These are phyloP conservation scores for Ochropleura leucogaster DNA, from an alignment of 2,888 invertebrate species.

Conservation along the genomic window DNA sequence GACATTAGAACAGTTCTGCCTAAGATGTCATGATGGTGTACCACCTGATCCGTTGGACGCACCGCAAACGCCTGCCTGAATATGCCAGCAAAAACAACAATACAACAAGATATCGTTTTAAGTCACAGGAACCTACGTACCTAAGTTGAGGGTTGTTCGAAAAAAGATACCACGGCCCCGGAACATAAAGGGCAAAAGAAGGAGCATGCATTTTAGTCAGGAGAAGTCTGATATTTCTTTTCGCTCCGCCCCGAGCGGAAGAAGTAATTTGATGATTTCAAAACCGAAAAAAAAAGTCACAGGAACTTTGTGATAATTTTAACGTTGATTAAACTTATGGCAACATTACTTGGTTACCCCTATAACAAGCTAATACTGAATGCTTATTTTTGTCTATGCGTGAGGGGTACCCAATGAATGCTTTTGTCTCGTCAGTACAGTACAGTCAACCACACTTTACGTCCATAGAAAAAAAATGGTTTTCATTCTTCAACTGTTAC, in stretches of 20 bases:
- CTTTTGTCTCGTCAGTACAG: background rate
- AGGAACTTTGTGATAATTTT: background rate
- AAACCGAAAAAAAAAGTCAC: background rate
- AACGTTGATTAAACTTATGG: background rate
- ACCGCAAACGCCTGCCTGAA: background rate
- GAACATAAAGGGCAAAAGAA: too few relatives aligned
- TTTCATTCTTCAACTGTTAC: background rate
- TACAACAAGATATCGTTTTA: background rate
- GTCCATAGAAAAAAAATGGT: background rate
- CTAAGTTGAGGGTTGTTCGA: too few relatives aligned
- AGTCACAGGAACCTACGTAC: background rate
- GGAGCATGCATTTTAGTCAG: too few relatives aligned
- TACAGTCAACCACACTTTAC: background rate
- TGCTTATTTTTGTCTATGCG: background rate
- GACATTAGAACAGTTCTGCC: too few relatives aligned
- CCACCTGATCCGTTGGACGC: background rate
- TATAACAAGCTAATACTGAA: background rate
- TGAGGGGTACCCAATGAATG: background rate
- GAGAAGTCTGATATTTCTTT: too few relatives aligned
- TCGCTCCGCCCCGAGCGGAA: too few relatives aligned
- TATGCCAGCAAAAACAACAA: slow-evolving; percentile 2
- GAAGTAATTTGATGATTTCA: too few relatives aligned
- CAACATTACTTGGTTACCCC: background rate
- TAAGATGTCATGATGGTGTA: too few relatives aligned
- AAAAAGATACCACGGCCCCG: too few relatives aligned